Evolutionary conservation across 2,797 vertebrate genomes (phyloP), one percentile per base, ranked within the genome.

Genomic region (Acanthopagrus latus): DNA sequence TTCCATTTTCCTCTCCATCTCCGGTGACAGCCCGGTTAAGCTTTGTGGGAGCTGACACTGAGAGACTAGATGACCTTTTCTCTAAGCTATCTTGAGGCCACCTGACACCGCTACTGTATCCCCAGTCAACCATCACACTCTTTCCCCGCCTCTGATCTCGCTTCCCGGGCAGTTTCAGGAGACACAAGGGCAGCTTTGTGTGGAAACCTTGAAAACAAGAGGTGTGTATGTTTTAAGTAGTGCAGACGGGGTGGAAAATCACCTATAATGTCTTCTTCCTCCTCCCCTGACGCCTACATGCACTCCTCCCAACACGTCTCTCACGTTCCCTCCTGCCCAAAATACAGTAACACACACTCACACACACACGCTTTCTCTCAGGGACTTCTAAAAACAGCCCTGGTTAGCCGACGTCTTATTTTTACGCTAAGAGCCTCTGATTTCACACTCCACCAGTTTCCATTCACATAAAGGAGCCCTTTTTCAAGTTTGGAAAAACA

Each of bases 171-270:
- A 57, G 63, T 23, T 71, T 80, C 47, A 69, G 64, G 54, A 52
- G 64, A 74, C 90, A 91, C 88, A 94, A 89, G 78, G 78, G n/a
- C 64, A 33, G 80, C 89, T 90, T 93, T 94, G 93, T 93, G 78
- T 77, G 25, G 57, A 82, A 86, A 83, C 65, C 64, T 85, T 58
- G 59, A 82, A 87, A 85, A 86, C 78, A 88, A 72, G 85, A 89
- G 84, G 84, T 88, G 88, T 78, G 76, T 80, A 80, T 47, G 64
- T 83, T 88, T 84, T 74, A 83, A 89, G 75, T 67, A 72, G 64
- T 17, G 80, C 84, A 89, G 88, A 91, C 83, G 6, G 85, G 78
- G 74, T 90, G 91, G 92, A 93, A 94, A 94, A 93, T 90, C 78
- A 81, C 77, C 89, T 85, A 64, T 87, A 89, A 92, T 89, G 86